Percentiles rank a stretch among this genome's conserved stretches.
These are phyloP conservation scores for Lethrus apterus DNA, from an alignment of 1,140 invertebrate genomes.

Conservation along the genomic window DNA sequence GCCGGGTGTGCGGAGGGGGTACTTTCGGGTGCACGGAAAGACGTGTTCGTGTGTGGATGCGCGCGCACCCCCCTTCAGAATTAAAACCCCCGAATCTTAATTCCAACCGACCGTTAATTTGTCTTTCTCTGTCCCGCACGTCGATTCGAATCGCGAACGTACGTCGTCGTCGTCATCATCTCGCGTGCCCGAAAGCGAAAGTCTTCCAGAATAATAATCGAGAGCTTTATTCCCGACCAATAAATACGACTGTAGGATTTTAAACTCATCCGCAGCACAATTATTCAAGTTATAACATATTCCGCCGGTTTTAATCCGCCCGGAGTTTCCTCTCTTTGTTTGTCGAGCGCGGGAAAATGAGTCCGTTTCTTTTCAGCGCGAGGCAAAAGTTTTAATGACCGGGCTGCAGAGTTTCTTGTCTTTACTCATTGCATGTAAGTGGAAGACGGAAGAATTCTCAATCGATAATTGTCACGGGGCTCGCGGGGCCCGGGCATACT, in stretches of 20 bases:
- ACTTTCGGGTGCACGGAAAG: neutral
- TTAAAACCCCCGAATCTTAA: slow-evolving; percentile 17
- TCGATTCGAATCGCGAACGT: slow-evolving; percentile 9
- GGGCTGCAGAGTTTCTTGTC: slow-evolving; percentile 31
- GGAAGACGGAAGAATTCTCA: slow-evolving; percentile 36
- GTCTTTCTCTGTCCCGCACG: slow-evolving; percentile 8
- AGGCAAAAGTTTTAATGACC: slow-evolving; percentile 41
- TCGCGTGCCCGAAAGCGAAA: slow-evolving; percentile 29
- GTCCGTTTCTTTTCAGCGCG: slow-evolving; percentile 37
- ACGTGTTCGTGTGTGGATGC: slow-evolving; percentile 7
- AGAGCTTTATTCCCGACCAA: slow-evolving; percentile 35
- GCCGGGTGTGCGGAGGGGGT: no score
- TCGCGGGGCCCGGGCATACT: slow-evolving; percentile 3
- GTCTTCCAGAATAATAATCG: slow-evolving; percentile 34
- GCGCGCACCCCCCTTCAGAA: slow-evolving; percentile 13
- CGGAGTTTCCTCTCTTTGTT: slow-evolving; percentile 33
- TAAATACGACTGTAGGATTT: slow-evolving; percentile 39
- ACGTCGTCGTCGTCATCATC: neutral
- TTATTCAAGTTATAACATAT: slow-evolving; percentile 41
- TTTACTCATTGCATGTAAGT: slow-evolving; percentile 37
- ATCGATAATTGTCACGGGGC: slow-evolving; percentile 40
- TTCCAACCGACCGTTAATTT: slow-evolving; percentile 17
- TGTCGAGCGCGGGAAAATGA: slow-evolving; percentile 35
- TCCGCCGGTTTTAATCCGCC: slow-evolving; percentile 38
- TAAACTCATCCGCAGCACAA: slow-evolving; percentile 39